Conservation (phyloP, 2,113 vertebrate genomes). For the Caranx ignobilis region DNA sequence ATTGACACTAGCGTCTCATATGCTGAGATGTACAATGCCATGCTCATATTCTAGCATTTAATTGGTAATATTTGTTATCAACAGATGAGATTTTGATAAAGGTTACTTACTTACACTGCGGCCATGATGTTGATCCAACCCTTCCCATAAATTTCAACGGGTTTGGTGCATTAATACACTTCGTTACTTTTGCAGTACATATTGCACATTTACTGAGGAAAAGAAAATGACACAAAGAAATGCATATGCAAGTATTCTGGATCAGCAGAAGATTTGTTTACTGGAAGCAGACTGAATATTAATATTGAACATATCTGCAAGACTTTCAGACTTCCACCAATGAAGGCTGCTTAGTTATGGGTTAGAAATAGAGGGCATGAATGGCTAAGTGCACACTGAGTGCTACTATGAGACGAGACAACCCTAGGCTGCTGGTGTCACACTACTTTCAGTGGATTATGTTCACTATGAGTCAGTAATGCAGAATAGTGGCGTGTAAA, state of each 20-base stretch:
- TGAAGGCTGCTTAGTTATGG: not conserved
- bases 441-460: not conserved
- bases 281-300: not conserved
- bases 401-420: not conserved
- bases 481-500: slow-evolving; percentile 3
- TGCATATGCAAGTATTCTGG: not conserved
- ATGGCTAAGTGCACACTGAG: not conserved
- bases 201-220: not conserved
- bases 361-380: not conserved
- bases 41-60: not conserved
- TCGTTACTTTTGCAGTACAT: too few relatives aligned
- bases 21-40: not conserved
- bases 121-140: too few relatives aligned
- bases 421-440: not conserved
- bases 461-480: slow-evolving; percentile 29
- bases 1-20: not conserved
- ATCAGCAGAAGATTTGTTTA: not conserved
- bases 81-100: not conserved
- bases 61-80: not conserved
- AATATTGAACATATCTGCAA: not conserved
- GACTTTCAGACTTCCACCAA: not conserved
- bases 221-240: not conserved
- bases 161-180: too few relatives aligned
- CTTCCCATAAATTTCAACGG: too few relatives aligned
- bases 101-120: too few relatives aligned